Conservation (phyloP, 1,140 invertebrate genomes). For the Chlorops oryzae region DNA sequence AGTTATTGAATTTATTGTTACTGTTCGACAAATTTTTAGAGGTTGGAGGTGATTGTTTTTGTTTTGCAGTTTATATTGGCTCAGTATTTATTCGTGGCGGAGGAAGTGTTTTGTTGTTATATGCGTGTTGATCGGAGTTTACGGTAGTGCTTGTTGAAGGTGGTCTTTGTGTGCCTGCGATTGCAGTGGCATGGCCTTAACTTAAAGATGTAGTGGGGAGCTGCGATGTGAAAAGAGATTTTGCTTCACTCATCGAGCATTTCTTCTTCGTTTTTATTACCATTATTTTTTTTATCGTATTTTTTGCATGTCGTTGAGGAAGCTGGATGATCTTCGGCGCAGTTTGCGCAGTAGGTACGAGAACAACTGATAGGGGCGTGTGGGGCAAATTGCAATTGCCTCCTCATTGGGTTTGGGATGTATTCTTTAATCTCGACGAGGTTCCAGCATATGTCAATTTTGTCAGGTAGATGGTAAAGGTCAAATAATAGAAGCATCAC, state of each 20-base stretch:
- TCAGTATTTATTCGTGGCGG: not conserved
- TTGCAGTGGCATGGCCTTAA: no score
- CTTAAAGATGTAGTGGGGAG: not conserved
- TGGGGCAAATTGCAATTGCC: no score
- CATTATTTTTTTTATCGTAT: slow-evolving; percentile 6
- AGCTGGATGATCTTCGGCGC: slow-evolving; percentile 1
- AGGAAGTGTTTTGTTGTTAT: not conserved
- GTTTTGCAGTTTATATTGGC: not conserved
- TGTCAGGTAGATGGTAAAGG: no score
- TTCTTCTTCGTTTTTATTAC: slow-evolving; percentile 8
- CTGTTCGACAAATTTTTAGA: no score
- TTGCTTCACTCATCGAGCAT: slow-evolving; percentile 4
- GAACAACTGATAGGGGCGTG: not conserved
- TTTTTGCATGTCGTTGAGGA: not conserved
- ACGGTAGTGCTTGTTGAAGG: no score
- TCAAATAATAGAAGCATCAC: no score
- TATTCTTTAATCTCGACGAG: no score
- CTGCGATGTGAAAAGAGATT: not conserved
- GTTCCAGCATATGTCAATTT: no score
- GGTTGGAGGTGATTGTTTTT: no score
- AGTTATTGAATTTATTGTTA: no score
- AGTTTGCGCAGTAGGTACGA: not conserved
- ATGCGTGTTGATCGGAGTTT: not conserved
- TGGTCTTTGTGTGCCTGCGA: no score
- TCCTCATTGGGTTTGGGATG: no score